Percentiles rank a stretch among this genome's conserved stretches.
Conservation (phyloP, 1,140 invertebrate genomes). For the Hyposmocoma kahamanoa region DNA sequence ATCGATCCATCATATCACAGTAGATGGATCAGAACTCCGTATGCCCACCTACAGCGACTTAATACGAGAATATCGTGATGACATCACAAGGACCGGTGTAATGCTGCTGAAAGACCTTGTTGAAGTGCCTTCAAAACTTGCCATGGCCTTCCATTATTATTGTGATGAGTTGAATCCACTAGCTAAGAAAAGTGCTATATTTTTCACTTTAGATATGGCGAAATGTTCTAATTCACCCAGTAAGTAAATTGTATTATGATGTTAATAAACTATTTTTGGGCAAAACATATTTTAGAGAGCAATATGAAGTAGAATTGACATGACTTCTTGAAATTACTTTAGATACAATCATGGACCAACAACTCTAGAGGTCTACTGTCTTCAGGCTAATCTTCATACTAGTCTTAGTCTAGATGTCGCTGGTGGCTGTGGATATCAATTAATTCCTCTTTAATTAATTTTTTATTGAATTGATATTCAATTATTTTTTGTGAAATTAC, state of each 20-base stretch:
- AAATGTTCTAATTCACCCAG: slow-evolving; percentile 33
- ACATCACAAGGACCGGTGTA: slow-evolving; percentile 39
- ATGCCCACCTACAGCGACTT: slow-evolving; percentile 55
- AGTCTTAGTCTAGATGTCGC: too few relatives aligned
- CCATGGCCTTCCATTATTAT: slow-evolving; percentile 73
- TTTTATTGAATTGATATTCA: too few relatives aligned
- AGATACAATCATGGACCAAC: too few relatives aligned
- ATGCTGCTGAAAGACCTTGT: slow-evolving; percentile 69
- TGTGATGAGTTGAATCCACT: slow-evolving; percentile 72
- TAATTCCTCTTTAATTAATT: too few relatives aligned
- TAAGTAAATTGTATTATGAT: slow-evolving; percentile 20
- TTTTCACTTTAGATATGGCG: slow-evolving; percentile 68
- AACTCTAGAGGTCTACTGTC: too few relatives aligned
- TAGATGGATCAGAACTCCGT: slow-evolving; percentile 32
- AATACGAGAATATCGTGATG: slow-evolving; percentile 48
- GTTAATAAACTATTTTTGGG: too few relatives aligned
- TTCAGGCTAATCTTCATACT: too few relatives aligned
- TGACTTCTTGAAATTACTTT: too few relatives aligned
- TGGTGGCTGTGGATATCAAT: too few relatives aligned
- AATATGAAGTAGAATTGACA: too few relatives aligned
- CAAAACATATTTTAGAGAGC: too few relatives aligned
- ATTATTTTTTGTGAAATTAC: too few relatives aligned
- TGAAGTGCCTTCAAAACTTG: slow-evolving; percentile 50
- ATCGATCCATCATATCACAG: slow-evolving; percentile 24
- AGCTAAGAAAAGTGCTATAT: slow-evolving; percentile 62